Base-by-base conservation (phyloP, 1,140 invertebrate species). In the Teleogryllus occipitalis region DNA sequence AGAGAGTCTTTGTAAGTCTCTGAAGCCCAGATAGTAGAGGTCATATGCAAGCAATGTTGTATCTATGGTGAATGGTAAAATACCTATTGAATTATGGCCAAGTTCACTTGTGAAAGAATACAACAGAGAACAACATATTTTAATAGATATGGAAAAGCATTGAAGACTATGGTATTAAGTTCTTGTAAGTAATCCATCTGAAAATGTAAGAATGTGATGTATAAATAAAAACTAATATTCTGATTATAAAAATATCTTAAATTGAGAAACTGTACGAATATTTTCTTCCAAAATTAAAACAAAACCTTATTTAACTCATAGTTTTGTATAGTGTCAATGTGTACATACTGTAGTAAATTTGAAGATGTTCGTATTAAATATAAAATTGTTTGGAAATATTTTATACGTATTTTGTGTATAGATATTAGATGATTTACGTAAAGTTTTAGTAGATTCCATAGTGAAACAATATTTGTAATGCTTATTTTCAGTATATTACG, bases 301-400 rank as follows among this genome's bases (percentile, higher is more conserved):
- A 65, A 65, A 65, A 65, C 18, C 54, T 65, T 10, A 65, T 65
- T 65, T 65, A 65, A 65, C 7, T 65, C 54, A 65, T 65, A 65
- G 54, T 65, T 65, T 65, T 65, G 54, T 65, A 65, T 65, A 65
- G 54, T 14, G 18, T 10, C 54, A 65, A 65, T 65, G 54, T 65
- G 54, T 65, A 65, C 54, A 65, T 65, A 65, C 10, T 65, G 54
- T 65, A 65, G 54, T 65, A 18, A 65, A 65, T 18, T 14, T 65
- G 54, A 65, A 65, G 18, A 65, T 65, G 18, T 14, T 65, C 54
- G 54, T 65, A 65, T 65, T 65, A 65, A 65, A 65, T 65, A 65
- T 65, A 65, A 65, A 65, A 65, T 65, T 65, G 54, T 65, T 65
- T 65, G 54, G 54, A 65, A 65, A 65, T 65, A 65, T 65, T 65